A percentile compares a stretch with the other conserved stretches of the same genome.
phyloP scores from a whole-genome alignment of 23 tunicate species.

The Styela clava region DNA sequence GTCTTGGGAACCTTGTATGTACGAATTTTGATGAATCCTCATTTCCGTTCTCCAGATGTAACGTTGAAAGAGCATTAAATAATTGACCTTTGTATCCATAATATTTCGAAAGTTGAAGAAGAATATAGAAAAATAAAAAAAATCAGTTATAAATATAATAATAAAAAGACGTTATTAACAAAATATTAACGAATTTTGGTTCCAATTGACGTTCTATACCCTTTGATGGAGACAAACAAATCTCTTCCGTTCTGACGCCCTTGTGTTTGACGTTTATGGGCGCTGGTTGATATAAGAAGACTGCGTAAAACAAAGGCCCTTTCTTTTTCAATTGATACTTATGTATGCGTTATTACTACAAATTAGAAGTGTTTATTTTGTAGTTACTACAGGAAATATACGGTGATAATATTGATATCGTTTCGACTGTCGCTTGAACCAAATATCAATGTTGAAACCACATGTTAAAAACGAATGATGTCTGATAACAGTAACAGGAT shows the following conservation, averaged over 20 bases:
- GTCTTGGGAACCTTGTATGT: slow-evolving; percentile 22
- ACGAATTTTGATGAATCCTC: background rate
- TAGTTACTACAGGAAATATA: background rate
- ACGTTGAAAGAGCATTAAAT: slow-evolving; percentile 12
- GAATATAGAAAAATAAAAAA: background rate
- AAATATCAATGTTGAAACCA: background rate
- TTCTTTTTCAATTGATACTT: background rate
- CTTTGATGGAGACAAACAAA: background rate
- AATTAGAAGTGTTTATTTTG: background rate
- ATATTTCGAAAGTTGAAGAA: background rate
- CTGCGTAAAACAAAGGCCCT: background rate
- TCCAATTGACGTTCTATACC: background rate
- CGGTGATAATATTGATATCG: background rate
- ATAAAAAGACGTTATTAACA: background rate
- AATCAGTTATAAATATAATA: no score
- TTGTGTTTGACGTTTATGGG: background rate
- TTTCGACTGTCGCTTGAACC: background rate
- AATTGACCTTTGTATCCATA: slow-evolving; percentile 15
- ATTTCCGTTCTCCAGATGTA: background rate
- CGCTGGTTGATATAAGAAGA: background rate
- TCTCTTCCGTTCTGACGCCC: background rate
- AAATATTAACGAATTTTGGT: background rate
- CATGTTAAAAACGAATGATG: no score
- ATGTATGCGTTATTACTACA: background rate
- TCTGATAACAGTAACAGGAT: background rate